Evolutionary conservation across 2,888 invertebrate genomes (phyloP), one percentile per base, ranked within the genome.

Genomic region (Xanthostigma xanthostigma): DNA sequence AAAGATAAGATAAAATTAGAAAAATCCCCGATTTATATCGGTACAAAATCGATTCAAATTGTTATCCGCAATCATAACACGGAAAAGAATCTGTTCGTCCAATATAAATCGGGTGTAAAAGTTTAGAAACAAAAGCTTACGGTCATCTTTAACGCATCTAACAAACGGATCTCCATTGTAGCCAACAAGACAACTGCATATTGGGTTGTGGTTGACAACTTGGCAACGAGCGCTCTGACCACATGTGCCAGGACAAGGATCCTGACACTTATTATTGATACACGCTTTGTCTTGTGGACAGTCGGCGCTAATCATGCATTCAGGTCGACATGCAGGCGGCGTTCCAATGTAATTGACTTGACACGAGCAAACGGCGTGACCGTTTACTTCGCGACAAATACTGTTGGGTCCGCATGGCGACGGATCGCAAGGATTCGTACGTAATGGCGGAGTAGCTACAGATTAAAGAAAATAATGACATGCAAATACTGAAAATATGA

Each of bases 161-260:
- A 81, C 71, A 62, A 89, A 87, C 50, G 91, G 89, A 72, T 91
- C 88, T 48, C 91, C 91, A 37, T 74, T 75, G 63, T 76, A 81
- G 56, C 81, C 83, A 54, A 75, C 69, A 46, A 78, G 75, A 64
- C 91, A 91, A 63, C 82, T 84, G 68, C 91, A 91, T 53, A 87
- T 78, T 39, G 90, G 86, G 64, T 85, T 87, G 63, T 91, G 91
- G 65, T 86, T 87, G 44, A 88, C 79, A 12, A 87, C 86, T 56
- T 81, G 80, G 62, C 91, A 91, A 55, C 81, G 75, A 3, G 90
- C 86, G 67, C 85, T 81, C 51, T 75, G 69, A 33, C 90, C 90
- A 62, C 91, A 91, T n/a, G 84, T 80, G 52, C 84, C 85, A 37
- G 78, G 73, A 63, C 90, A 91, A 44, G 89, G 89, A 65, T 90